These are phyloP conservation scores for Danio aesculapii DNA, from an alignment of 2,797 vertebrate species.

Conservation along the genomic window DNA sequence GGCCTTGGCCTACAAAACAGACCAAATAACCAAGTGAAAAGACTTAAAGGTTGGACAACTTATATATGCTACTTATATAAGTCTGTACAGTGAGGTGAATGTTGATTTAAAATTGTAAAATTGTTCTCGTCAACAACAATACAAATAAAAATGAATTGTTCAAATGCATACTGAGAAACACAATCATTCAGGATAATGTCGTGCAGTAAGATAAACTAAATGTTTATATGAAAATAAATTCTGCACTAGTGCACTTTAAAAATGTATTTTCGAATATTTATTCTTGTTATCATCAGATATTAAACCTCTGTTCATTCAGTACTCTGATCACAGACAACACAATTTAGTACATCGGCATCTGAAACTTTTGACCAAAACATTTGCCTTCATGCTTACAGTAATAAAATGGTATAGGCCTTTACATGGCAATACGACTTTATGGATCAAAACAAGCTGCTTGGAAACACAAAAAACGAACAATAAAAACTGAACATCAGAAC, in stretches of 20 bases:
- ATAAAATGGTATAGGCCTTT: no score
- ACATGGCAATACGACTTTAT: background rate
- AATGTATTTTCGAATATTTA: background rate
- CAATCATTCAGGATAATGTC: background rate
- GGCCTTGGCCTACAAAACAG: conserved; percentile 19
- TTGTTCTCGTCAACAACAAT: background rate
- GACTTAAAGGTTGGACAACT: background rate
- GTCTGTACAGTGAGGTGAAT: background rate
- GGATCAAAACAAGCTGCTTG: background rate
- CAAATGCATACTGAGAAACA: background rate
- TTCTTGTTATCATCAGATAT: conserved; percentile 12
- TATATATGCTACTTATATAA: background rate
- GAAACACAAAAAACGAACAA: background rate
- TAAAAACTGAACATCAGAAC: background rate
- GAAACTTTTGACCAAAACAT: background rate
- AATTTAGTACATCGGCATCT: background rate
- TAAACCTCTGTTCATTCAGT: background rate
- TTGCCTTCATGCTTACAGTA: background rate
- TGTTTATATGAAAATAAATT: background rate
- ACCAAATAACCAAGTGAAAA: background rate
- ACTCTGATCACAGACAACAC: background rate
- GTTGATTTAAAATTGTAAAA: background rate
- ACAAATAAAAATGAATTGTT: background rate
- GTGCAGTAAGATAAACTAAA: background rate
- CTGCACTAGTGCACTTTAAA: background rate